phyloP scores from a whole-genome alignment of 2,113 vertebrate species.

The Planiliza haematocheilus region DNA sequence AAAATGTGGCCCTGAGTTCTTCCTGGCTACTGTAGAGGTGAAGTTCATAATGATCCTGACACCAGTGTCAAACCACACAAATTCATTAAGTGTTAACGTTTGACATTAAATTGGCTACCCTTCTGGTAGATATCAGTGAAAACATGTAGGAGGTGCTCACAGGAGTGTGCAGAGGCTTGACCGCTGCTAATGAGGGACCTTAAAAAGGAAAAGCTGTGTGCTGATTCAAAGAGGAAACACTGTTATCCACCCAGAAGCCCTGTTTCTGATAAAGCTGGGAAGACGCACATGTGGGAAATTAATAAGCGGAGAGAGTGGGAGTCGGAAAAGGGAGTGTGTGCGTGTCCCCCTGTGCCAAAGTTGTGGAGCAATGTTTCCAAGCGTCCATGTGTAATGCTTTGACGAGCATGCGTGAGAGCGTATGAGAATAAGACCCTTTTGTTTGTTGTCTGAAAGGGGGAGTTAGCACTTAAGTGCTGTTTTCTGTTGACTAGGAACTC shows the following conservation, averaged over 20 bases:
- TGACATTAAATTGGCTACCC: background rate
- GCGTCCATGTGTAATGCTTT: slow-evolving; percentile 38
- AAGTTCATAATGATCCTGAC: too few species aligned
- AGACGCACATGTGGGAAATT: slow-evolving; percentile 49
- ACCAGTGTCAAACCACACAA: too few species aligned
- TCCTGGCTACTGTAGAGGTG: too few species aligned
- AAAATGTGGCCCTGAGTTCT: too few species aligned
- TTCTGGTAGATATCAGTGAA: background rate
- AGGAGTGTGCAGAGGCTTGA: slow-evolving; percentile 5
- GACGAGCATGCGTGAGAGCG: slow-evolving; percentile 33
- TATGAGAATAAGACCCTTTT: slow-evolving; percentile 38
- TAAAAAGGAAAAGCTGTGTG: slow-evolving; percentile 6
- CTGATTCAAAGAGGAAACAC: slow-evolving; percentile 17
- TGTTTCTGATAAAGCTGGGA: slow-evolving; percentile 16
- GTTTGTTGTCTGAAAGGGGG: slow-evolving; percentile 32
- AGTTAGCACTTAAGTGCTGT: slow-evolving; percentile 41
- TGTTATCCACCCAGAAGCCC: slow-evolving; percentile 31
- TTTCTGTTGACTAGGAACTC: slow-evolving; percentile 25
- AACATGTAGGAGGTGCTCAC: slow-evolving; percentile 38
- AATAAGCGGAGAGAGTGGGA: slow-evolving; percentile 57
- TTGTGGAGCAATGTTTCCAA: slow-evolving; percentile 36
- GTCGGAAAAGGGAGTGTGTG: slow-evolving; percentile 44
- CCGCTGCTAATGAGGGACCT: slow-evolving; percentile 26
- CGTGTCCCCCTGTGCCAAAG: slow-evolving; percentile 24
- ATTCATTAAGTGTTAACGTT: background rate